Percentiles rank a stretch among this genome's conserved stretches.
Evolutionary conservation across 1,140 invertebrate species (phyloP).

Genomic region (Drosophila bifasciata): DNA sequence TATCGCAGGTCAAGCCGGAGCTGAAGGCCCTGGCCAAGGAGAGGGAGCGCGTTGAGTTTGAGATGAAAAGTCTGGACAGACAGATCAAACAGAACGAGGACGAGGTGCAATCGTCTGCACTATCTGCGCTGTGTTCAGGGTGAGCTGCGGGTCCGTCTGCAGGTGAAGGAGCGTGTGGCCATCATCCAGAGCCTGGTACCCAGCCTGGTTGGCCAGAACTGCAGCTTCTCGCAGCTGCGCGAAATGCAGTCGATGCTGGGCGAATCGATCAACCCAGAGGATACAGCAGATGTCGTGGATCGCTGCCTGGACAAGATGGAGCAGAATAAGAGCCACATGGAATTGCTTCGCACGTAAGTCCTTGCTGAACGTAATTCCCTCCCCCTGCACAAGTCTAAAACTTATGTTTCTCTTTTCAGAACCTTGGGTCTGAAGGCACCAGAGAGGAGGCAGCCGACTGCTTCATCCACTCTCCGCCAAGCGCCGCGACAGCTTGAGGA

Average conservation of each 20-base stretch:
- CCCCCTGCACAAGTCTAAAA: neutral
- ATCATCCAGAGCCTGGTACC: slow-evolving; percentile 54
- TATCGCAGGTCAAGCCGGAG: slow-evolving; percentile 32
- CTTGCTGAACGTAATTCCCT: too few relatives aligned
- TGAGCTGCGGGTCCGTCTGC: slow-evolving; percentile 44
- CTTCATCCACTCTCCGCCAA: neutral
- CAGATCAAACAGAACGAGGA: slow-evolving; percentile 56
- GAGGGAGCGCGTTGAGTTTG: slow-evolving; percentile 39
- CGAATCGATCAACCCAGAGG: slow-evolving; percentile 17
- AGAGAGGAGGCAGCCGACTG: neutral
- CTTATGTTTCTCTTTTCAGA: slow-evolving; percentile 4
- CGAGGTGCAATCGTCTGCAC: slow-evolving; percentile 58
- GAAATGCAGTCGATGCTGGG: slow-evolving; percentile 51
- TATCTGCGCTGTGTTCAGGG: slow-evolving; percentile 53
- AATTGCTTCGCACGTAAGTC: slow-evolving; percentile 41
- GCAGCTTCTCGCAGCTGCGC: slow-evolving; percentile 43
- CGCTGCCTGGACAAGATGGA: slow-evolving; percentile 40
- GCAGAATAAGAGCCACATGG: slow-evolving; percentile 27
- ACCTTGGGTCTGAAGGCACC: slow-evolving; percentile 25
- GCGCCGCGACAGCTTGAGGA: slow-evolving; percentile 19
- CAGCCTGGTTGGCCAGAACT: slow-evolving; percentile 33
- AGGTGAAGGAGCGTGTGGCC: slow-evolving; percentile 43
- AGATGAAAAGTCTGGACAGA: slow-evolving; percentile 46
- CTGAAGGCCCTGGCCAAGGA: slow-evolving; percentile 25
- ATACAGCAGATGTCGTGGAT: slow-evolving; percentile 21